Conservation (phyloP, 2,888 invertebrate species). For the Leptura quadrifasciata region DNA sequence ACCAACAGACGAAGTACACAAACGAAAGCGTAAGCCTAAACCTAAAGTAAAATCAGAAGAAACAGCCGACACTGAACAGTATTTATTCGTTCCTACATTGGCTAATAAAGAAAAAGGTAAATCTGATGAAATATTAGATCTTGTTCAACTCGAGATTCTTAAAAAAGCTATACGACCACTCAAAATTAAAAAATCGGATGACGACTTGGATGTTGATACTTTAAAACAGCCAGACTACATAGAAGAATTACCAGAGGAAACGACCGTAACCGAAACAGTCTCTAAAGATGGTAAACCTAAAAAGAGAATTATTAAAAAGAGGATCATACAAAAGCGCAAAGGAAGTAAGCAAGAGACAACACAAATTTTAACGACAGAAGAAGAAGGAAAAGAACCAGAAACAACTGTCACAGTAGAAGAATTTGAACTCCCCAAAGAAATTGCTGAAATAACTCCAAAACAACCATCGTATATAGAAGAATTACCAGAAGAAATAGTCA, state of each 20-base stretch:
- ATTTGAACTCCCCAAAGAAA: slow-evolving; percentile 60
- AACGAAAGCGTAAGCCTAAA: slow-evolving; percentile 47
- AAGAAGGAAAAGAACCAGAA: slow-evolving; percentile 72
- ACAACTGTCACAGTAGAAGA: slow-evolving; percentile 68
- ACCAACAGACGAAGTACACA: slow-evolving; percentile 62
- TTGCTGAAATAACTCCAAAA: slow-evolving; percentile 15
- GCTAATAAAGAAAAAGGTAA: slow-evolving; percentile 63
- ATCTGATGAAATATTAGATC: slow-evolving; percentile 47
- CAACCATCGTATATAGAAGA: slow-evolving; percentile 57
- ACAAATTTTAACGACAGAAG: slow-evolving; percentile 62
- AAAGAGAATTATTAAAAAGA: slow-evolving; percentile 71
- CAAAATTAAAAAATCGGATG: not conserved
- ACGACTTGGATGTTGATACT: not conserved
- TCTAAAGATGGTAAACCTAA: slow-evolving; percentile 71
- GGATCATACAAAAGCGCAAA: slow-evolving; percentile 72
- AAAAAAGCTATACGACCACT: slow-evolving; percentile 27
- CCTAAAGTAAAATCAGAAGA: slow-evolving; percentile 62
- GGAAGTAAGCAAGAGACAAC: slow-evolving; percentile 70
- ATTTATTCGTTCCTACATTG: slow-evolving; percentile 70
- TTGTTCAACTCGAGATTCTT: slow-evolving; percentile 29
- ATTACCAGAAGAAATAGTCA: slow-evolving; percentile 61
- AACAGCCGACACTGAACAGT: slow-evolving; percentile 51
- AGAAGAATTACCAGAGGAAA: slow-evolving; percentile 67
- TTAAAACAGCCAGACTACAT: slow-evolving; percentile 25
- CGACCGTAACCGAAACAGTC: slow-evolving; percentile 65